Evolutionary conservation across 2,797 vertebrate species (phyloP).

Genomic region (Macroramphosus scolopax): DNA sequence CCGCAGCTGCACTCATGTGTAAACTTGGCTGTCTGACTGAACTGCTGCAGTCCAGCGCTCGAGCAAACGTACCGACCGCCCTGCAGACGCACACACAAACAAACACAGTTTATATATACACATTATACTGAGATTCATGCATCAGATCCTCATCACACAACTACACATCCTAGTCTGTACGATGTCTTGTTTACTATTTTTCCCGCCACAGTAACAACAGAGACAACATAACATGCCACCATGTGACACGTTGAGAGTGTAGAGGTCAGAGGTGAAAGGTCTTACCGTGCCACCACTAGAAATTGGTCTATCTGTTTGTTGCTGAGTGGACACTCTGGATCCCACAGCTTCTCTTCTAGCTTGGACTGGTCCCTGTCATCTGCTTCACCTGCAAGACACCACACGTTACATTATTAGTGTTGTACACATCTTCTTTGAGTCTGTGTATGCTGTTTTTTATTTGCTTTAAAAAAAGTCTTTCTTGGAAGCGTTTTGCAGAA

Average conservation of each 20-base stretch:
- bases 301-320: slow-evolving; percentile 99
- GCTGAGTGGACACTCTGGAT: slow-evolving; percentile 93
- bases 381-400: slow-evolving; percentile 80
- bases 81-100: slow-evolving; percentile 60
- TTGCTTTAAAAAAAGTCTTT: too few relatives aligned
- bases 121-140: too few relatives aligned
- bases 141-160: too few relatives aligned
- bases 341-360: slow-evolving; percentile 96
- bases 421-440: too few relatives aligned
- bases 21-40: slow-evolving; percentile 95
- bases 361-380: slow-evolving; percentile 96
- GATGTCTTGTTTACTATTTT: neutral
- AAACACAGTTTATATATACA: too few relatives aligned
- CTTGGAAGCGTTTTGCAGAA: too few relatives aligned
- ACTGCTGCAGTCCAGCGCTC: slow-evolving; percentile 95
- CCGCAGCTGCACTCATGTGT: slow-evolving; percentile 97
- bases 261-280: slow-evolving; percentile 25
- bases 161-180: too few relatives aligned
- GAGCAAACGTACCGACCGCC: slow-evolving; percentile 93
- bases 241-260: too few relatives aligned
- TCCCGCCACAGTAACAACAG: neutral
- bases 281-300: slow-evolving; percentile 95
- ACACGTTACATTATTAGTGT: neutral
- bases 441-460: too few relatives aligned
- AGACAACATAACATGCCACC: too few relatives aligned